Conservation (phyloP, 2,113 vertebrate species). For the Meles meles region DNA sequence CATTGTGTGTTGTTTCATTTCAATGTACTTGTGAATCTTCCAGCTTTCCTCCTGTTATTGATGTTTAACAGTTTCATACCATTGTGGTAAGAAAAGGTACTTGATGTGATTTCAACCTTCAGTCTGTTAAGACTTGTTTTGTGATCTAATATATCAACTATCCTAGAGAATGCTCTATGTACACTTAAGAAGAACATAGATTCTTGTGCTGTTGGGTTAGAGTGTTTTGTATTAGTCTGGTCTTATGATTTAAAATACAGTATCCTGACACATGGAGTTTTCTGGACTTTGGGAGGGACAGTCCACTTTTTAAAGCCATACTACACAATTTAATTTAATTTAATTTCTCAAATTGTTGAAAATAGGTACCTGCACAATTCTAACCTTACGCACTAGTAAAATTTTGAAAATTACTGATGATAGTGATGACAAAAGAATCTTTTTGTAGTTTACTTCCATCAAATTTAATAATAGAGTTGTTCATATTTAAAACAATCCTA, state of each 20-base stretch:
- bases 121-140: too few species aligned
- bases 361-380: neutral
- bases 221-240: neutral
- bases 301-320: neutral
- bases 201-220: neutral
- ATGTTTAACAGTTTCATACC: neutral
- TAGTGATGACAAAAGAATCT: neutral
- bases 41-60: neutral
- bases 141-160: too few species aligned
- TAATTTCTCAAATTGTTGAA: neutral
- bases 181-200: too few species aligned
- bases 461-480: neutral
- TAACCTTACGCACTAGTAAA: neutral
- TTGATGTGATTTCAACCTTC: too few species aligned
- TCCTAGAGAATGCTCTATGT: too few species aligned
- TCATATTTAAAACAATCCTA: neutral
- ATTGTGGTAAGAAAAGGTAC: neutral
- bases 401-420: neutral
- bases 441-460: neutral
- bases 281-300: neutral
- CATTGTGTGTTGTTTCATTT: neutral
- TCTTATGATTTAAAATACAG: neutral
- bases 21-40: neutral
- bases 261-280: neutral
- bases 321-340: neutral